These are phyloP conservation scores for Acanthornis magna DNA, from an alignment of 2,797 vertebrate species.

Conservation along the genomic window DNA sequence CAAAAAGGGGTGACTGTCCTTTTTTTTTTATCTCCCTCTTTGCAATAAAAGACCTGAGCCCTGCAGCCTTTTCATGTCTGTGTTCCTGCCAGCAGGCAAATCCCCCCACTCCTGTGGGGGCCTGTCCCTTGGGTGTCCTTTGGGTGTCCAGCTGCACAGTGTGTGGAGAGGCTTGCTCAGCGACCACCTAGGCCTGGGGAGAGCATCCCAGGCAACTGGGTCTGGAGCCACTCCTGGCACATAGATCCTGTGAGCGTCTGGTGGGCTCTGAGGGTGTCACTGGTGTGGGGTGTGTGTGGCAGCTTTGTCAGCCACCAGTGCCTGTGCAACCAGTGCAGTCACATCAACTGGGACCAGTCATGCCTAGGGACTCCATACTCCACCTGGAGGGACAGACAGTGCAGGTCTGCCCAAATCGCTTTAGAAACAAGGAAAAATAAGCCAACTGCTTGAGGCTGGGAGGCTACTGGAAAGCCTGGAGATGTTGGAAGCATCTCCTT, in stretches of 20 bases:
- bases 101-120: not conserved
- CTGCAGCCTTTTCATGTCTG: not conserved
- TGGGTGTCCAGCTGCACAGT: not conserved
- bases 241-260: not conserved
- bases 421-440: not conserved
- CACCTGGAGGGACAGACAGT: not conserved
- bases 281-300: accelerated
- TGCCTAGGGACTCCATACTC: not conserved
- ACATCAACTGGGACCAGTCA: too few species aligned
- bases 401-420: not conserved
- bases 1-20: not conserved
- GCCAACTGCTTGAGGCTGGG: not conserved
- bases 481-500: not conserved
- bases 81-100: not conserved
- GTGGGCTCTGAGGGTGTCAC: not conserved
- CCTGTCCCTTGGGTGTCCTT: not conserved
- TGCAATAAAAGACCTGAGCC: slow-evolving; percentile 66
- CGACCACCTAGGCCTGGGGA: not conserved
- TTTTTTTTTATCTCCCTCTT: slow-evolving; percentile 52
- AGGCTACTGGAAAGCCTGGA: not conserved
- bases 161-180: accelerated
- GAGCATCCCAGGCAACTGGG: not conserved
- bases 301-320: not conserved
- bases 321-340: not conserved
- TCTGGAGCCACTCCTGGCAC: not conserved